Evolutionary conservation across 92 coral and sea anemone genomes (phyloP).

Genomic region (Muricea muricata): DNA sequence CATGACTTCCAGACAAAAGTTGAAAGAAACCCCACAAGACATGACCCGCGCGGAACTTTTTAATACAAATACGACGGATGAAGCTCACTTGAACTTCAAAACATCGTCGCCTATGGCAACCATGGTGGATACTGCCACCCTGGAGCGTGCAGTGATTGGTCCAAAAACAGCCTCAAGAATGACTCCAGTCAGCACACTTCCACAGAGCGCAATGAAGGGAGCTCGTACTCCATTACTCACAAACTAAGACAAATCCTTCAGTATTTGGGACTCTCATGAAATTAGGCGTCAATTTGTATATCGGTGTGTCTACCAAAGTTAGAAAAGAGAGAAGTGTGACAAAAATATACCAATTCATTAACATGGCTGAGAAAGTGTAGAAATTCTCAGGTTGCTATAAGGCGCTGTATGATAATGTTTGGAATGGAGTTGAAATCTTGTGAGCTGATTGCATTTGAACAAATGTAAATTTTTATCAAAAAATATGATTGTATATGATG

Average conservation of each 20-base stretch:
- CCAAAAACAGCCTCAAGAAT: constrained; percentile 21
- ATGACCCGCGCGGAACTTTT: constrained; percentile 66
- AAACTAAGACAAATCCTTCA: background rate
- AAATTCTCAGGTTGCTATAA: no score
- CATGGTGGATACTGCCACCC: constrained; percentile 23
- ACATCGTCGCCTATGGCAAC: background rate
- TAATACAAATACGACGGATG: background rate
- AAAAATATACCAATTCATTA: background rate
- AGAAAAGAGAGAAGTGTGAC: background rate
- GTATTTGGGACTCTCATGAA: background rate
- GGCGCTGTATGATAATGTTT: no score
- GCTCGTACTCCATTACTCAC: constrained; percentile 18
- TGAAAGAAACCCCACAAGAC: constrained; percentile 94
- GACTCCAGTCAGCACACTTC: constrained; percentile 9
- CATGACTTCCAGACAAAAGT: constrained; percentile 83
- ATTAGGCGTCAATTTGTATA: background rate
- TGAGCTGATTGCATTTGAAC: no score
- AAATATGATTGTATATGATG: no score
- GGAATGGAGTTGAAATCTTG: no score
- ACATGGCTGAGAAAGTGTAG: no score
- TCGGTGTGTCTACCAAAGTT: background rate
- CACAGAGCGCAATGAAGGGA: background rate
- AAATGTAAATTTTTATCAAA: no score
- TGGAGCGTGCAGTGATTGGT: constrained; percentile 30
- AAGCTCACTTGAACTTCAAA: constrained; percentile 45